Percentiles rank a stretch among this genome's conserved stretches.
Conservation (phyloP, 2,113 vertebrate genomes). For the Gobiocypris rarus region DNA sequence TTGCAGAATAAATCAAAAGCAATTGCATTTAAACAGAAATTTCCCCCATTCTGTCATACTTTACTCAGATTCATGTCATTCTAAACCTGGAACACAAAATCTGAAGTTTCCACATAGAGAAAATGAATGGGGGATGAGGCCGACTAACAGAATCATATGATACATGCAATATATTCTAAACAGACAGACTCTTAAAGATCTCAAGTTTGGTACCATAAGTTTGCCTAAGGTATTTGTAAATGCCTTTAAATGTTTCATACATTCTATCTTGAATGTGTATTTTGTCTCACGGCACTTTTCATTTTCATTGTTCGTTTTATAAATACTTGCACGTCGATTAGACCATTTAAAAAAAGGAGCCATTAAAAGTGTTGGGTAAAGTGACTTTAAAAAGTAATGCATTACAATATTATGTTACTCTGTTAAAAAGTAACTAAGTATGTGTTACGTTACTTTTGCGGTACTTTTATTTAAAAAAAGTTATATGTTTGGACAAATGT, state of each 20-base stretch:
- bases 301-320: too few relatives aligned
- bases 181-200: background rate
- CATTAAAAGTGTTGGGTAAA: too few relatives aligned
- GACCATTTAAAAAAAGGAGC: too few relatives aligned
- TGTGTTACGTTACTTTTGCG: too few relatives aligned
- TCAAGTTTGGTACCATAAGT: too few relatives aligned
- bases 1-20: background rate
- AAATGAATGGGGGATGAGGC: background rate
- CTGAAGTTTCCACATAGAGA: background rate
- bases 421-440: too few relatives aligned
- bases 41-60: background rate
- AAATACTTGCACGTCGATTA: too few relatives aligned
- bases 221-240: background rate
- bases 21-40: background rate
- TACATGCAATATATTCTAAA: background rate
- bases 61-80: background rate
- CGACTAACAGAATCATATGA: background rate
- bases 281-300: too few relatives aligned
- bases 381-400: too few relatives aligned
- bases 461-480: too few relatives aligned
- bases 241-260: background rate
- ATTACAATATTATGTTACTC: too few relatives aligned
- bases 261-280: background rate
- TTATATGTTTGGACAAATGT: too few relatives aligned
- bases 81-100: background rate